Conservation (phyloP, 2,888 invertebrate genomes). For the Allygus modestus region DNA sequence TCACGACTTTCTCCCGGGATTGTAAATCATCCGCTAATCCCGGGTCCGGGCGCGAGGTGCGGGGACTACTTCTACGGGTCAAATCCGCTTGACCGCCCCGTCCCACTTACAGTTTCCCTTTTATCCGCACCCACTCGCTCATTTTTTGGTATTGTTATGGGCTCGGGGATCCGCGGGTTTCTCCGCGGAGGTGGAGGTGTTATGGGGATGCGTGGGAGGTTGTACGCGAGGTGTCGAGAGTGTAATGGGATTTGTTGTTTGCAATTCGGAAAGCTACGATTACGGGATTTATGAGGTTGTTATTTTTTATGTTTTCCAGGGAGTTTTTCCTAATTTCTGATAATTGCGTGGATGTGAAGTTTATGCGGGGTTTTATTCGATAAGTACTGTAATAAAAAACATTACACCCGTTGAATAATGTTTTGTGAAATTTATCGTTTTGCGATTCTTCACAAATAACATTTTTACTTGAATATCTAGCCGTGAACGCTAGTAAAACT, state of each 20-base stretch:
- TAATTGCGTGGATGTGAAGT: no score
- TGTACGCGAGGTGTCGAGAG: not conserved
- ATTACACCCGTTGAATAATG: no score
- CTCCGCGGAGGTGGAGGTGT: slow-evolving; percentile 5
- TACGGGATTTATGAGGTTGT: not conserved
- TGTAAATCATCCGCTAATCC: slow-evolving; percentile 44
- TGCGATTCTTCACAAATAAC: no score
- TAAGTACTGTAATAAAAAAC: no score
- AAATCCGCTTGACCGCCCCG: slow-evolving; percentile 42
- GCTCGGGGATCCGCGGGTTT: not conserved
- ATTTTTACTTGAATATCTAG: no score
- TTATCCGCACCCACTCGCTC: slow-evolving; percentile 42
- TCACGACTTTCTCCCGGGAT: slow-evolving; percentile 24
- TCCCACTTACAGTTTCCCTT: slow-evolving; percentile 49
- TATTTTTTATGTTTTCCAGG: no score
- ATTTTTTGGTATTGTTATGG: slow-evolving; percentile 39
- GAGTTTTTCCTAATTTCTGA: no score
- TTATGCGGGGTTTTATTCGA: no score
- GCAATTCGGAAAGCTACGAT: not conserved
- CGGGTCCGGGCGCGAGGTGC: slow-evolving; percentile 19
- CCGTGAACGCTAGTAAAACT: no score
- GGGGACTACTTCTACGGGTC: slow-evolving; percentile 46
- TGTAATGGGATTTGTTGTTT: not conserved
- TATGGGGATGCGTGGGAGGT: not conserved
- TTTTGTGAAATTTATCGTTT: no score